A percentile compares a stretch with the other conserved stretches of the same genome.
Evolutionary conservation across 2,797 vertebrate genomes (phyloP).

Genomic region (Caiman crocodilus): DNA sequence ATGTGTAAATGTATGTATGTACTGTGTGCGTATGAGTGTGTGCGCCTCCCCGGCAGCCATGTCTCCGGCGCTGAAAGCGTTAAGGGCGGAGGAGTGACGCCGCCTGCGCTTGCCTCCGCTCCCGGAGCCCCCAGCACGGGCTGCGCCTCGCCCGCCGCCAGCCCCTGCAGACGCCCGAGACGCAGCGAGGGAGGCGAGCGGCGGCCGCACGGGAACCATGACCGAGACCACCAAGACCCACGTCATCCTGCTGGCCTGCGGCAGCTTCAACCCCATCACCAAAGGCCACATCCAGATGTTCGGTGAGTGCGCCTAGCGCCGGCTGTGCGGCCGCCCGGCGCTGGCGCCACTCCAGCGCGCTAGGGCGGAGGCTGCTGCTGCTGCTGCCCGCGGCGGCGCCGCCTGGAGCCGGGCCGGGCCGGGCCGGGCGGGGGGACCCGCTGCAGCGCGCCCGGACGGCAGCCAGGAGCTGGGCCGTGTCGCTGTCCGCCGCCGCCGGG

Average conservation of each 20-base stretch:
- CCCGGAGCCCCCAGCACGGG: constrained; percentile 65
- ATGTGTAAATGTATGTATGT: rapidly evolving
- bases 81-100: constrained; percentile 73
- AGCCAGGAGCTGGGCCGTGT: too few relatives aligned
- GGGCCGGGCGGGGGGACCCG: too few relatives aligned
- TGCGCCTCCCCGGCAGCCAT: not conserved
- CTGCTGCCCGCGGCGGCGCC: not conserved
- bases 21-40: rapidly evolving
- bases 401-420: too few relatives aligned
- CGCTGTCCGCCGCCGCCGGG: not conserved
- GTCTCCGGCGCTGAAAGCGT: constrained; percentile 66
- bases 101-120: constrained; percentile 71
- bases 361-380: not conserved
- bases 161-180: constrained; percentile 80
- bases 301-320: constrained; percentile 84
- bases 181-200: constrained; percentile 56
- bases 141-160: constrained; percentile 68
- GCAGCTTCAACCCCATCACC: constrained; percentile 98
- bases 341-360: constrained; percentile 31
- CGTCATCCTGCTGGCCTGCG: constrained; percentile 95
- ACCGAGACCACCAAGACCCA: constrained; percentile 93
- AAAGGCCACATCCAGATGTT: constrained; percentile 99
- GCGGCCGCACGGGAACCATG: constrained; percentile 81
- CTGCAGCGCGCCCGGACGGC: too few relatives aligned
- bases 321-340: not conserved